Conservation (phyloP, 1,140 invertebrate species). For the Dolichoris vasculosae region DNA sequence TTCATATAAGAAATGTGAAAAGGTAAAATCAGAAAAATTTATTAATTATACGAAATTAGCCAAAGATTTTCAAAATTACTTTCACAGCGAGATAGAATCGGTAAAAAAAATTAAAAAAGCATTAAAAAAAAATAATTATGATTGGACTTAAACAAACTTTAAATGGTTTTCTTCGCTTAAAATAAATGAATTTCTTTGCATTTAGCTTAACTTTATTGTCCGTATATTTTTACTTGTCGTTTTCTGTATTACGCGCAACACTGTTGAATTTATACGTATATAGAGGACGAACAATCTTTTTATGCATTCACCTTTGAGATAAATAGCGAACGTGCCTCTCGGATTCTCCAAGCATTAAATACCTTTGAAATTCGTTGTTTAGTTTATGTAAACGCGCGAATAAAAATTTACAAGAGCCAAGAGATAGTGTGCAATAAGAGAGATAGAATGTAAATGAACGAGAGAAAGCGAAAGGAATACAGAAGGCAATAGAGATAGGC, state of each 20-base stretch:
- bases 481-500: slow-evolving; percentile 6
- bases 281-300: neutral
- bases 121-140: neutral
- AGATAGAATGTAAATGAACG: neutral
- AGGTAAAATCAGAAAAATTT: neutral
- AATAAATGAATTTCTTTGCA: neutral
- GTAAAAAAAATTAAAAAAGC: no score
- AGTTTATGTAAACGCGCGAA: slow-evolving; percentile 43
- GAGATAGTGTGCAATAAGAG: slow-evolving; percentile 30
- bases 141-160: neutral
- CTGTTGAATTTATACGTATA: neutral
- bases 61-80: no score
- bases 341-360: neutral
- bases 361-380: slow-evolving; percentile 39
- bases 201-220: neutral
- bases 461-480: neutral
- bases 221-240: neutral
- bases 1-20: neutral
- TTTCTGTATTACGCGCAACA: neutral
- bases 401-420: slow-evolving; percentile 42
- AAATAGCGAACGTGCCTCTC: neutral
- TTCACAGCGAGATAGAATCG: no score
- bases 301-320: neutral
- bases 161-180: neutral
- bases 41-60: no score